Base-by-base conservation (phyloP, 2,888 invertebrate genomes). In the Megamerina dolium region DNA sequence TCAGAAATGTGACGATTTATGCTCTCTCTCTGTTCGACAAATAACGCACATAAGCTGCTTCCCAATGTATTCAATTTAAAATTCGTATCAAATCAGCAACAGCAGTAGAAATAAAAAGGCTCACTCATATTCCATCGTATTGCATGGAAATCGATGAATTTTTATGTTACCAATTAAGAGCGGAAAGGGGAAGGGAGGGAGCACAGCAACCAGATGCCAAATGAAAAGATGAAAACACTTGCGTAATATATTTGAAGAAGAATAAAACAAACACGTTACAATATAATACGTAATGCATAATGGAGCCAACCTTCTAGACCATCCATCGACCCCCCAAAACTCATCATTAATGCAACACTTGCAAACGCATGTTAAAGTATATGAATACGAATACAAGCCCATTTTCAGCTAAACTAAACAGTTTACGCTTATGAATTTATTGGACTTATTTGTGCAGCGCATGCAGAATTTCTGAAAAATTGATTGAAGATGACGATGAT, bases 31-130 rank as follows among this genome's bases (percentile, higher is more conserved):
- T 10, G 26, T 23, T 9, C 6, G 10, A 23, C 37, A 26, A 16
- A 29, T 10, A 37, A 31, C 31, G 18, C 30, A 31, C 31, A 13
- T 38, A 38, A 38, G 19, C 38, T 14, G 30, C 30, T 26, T n/a
- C n/a, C 37, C 18, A 37, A 38, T 30, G 38, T 38, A 27, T 30
- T 38, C 38, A 38, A 30, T 38, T 38, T 31, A 19, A 38, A 38
- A 38, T 17, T 23, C 40, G 32, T 33, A 23, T 16, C 23, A 13
- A 33, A 32, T 32, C 32, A 32, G 14, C 33, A 33, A 14, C 23
- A 23, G 23, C 6, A 23, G 10, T 23, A 23, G 23, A 23, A 23
- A 23, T 10, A 23, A 23, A 23, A 23, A 8, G 10, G n/a, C n/a
- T n/a, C 10, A 8, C 23, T 8, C 10, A 23, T 8, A 23, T 10